Conservation (phyloP, 2,797 vertebrate species). For the Pogoniulus pusillus region DNA sequence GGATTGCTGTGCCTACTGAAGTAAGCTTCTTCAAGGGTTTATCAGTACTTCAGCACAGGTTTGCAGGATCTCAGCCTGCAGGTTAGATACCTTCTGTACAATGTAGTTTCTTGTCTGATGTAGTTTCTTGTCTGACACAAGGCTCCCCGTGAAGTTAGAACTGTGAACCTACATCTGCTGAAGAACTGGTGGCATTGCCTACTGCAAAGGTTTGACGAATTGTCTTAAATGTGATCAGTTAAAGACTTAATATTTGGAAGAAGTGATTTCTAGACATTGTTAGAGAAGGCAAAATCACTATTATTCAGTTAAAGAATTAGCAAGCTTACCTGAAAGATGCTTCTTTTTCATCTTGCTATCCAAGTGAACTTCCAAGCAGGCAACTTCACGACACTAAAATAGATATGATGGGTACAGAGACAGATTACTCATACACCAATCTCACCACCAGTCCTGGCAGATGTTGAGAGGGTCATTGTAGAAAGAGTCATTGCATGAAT, state of each 20-base stretch:
- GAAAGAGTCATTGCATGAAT: not conserved
- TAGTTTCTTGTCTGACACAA: not conserved
- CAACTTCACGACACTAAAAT: constrained; percentile 74
- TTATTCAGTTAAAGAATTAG: not conserved
- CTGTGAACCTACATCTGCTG: not conserved
- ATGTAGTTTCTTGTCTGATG: too few relatives aligned
- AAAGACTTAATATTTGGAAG: not conserved
- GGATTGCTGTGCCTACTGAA: fast-evolving
- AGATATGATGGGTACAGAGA: not conserved
- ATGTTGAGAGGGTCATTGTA: not conserved
- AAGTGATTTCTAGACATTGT: not conserved
- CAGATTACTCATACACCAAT: not conserved
- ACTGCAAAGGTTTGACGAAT: not conserved
- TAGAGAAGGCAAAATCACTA: not conserved
- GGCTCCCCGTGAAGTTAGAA: not conserved
- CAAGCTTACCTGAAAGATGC: constrained; percentile 30
- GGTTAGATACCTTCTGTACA: not conserved
- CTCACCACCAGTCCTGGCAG: not conserved
- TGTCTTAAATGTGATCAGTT: not conserved
- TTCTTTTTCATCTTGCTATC: constrained; percentile 51
- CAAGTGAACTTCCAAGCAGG: constrained; percentile 71
- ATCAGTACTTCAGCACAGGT: not conserved
- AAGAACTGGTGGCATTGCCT: not conserved
- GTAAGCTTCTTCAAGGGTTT: not conserved
- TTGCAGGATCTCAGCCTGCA: not conserved